Evolutionary conservation across 2,888 invertebrate genomes (phyloP).

Genomic region (Tenthredo amoena): DNA sequence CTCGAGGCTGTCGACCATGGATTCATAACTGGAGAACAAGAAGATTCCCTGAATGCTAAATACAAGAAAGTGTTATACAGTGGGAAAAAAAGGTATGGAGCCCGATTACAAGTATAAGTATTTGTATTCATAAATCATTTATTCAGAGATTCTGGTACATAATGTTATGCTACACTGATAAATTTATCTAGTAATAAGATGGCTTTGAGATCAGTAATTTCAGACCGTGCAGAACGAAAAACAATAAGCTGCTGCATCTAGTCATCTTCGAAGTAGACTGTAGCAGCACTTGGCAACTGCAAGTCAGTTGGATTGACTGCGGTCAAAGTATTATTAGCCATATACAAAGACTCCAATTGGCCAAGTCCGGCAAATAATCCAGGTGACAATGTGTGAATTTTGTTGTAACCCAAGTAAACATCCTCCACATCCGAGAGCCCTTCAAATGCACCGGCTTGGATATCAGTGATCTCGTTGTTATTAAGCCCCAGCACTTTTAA

Average conservation of each 20-base stretch:
- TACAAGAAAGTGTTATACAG: too few species aligned
- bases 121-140: too few species aligned
- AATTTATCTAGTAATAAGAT: too few species aligned
- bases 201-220: too few species aligned
- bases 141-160: too few species aligned
- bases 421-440: background rate
- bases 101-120: background rate
- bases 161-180: too few species aligned
- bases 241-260: background rate
- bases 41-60: too few species aligned
- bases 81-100: background rate
- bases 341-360: background rate
- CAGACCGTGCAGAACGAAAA: too few species aligned
- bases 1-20: too few species aligned
- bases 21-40: too few species aligned
- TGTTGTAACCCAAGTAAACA: background rate
- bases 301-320: conserved; percentile 66
- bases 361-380: background rate
- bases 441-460: background rate
- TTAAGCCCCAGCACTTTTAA: conserved; percentile 54
- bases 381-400: background rate
- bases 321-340: background rate
- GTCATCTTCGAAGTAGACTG: conserved; percentile 68
- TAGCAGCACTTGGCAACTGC: conserved; percentile 70
- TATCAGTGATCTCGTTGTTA: conserved; percentile 53